Conservation (phyloP, 2,888 invertebrate genomes). For the Trilocha varians region DNA sequence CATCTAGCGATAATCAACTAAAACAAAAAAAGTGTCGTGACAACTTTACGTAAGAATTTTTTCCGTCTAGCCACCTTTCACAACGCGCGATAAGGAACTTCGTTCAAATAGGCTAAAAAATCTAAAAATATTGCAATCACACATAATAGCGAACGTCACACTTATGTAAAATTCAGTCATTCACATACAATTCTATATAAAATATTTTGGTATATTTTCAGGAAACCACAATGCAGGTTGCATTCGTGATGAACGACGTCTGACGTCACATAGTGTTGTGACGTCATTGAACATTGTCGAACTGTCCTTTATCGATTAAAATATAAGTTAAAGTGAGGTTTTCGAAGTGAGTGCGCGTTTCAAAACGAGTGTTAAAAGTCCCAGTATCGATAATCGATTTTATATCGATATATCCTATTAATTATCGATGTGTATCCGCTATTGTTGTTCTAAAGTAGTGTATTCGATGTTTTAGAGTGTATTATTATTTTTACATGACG, state of each 20-base stretch:
- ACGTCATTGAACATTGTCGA: constrained; percentile 21
- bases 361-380: background rate
- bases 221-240: constrained; percentile 69
- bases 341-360: background rate
- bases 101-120: too few species aligned
- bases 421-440: constrained; percentile 24
- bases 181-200: background rate
- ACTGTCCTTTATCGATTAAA: constrained; percentile 9
- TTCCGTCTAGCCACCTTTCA: too few species aligned
- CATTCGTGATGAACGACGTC: constrained; percentile 70
- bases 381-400: constrained; percentile 3
- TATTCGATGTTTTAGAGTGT: constrained; percentile 20
- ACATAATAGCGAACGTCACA: too few species aligned
- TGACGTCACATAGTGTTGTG: constrained; percentile 41
- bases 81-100: too few species aligned
- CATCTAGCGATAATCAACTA: too few species aligned
- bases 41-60: too few species aligned
- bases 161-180: too few species aligned
- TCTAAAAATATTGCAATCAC: too few species aligned
- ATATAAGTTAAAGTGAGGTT: constrained; percentile 2
- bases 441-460: constrained; percentile 42
- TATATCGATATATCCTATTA: constrained; percentile 9
- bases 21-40: too few species aligned
- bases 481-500: constrained; percentile 38
- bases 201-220: constrained; percentile 23